A percentile compares a stretch with the other conserved stretches of the same genome.
Conservation (phyloP, 1,140 invertebrate species). For the Magallana ariakensis region DNA sequence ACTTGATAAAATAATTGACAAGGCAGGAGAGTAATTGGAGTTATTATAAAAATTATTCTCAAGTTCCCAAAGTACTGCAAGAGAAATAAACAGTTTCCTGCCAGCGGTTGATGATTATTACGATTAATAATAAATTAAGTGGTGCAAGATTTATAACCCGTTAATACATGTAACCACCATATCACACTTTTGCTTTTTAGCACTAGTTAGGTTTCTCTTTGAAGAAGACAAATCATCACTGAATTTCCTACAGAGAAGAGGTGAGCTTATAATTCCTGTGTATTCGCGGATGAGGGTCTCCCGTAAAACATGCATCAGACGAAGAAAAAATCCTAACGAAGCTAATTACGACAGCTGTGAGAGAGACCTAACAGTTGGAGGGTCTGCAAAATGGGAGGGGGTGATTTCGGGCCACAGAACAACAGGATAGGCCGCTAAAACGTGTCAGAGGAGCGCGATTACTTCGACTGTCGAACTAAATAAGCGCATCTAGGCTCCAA, state of each 20-base stretch:
- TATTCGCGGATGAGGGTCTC: not conserved
- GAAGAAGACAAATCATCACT: too few relatives aligned
- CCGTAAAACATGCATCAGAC: not conserved
- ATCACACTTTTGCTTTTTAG: slow-evolving; percentile 7
- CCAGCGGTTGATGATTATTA: slow-evolving; percentile 25
- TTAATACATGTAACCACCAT: not conserved
- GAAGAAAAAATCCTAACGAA: not conserved
- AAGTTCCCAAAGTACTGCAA: not conserved
- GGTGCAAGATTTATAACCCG: not conserved
- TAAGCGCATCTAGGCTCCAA: not conserved
- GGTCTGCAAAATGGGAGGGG: not conserved
- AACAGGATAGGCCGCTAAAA: not conserved
- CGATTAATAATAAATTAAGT: slow-evolving; percentile 37
- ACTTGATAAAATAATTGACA: too few relatives aligned
- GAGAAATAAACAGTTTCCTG: slow-evolving; percentile 22
- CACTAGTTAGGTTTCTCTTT: not conserved
- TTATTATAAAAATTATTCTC: slow-evolving; percentile 15
- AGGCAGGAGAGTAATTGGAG: not conserved
- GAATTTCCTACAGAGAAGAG: too few relatives aligned
- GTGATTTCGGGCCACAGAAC: not conserved
- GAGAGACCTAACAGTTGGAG: not conserved
- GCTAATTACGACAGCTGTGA: not conserved
- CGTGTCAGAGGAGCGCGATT: not conserved
- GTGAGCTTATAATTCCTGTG: too few relatives aligned
- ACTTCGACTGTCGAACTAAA: not conserved